These are phyloP conservation scores for Sigmodon hispidus DNA, from an alignment of 2,113 vertebrate species.

Conservation along the genomic window DNA sequence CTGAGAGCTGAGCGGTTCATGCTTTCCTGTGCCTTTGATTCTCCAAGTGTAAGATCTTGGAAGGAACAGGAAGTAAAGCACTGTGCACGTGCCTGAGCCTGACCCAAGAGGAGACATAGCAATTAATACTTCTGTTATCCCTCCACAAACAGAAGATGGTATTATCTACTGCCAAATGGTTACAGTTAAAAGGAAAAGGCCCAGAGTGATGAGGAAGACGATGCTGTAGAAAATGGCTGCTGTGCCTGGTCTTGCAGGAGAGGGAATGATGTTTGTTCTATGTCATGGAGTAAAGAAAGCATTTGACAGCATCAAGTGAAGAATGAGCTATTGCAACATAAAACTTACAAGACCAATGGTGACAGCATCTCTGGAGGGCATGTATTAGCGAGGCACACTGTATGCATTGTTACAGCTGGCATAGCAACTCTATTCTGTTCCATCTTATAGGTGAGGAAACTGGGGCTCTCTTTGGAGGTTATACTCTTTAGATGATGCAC, in stretches of 20 bases:
- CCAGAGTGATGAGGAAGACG: not conserved
- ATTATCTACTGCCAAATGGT: not conserved
- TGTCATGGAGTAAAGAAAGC: not conserved
- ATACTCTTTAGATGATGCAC: not conserved
- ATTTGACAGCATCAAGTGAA: not conserved
- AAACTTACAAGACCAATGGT: not conserved
- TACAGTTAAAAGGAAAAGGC: not conserved
- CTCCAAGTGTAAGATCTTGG: not conserved
- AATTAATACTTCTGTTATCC: not conserved
- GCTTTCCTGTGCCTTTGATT: not conserved
- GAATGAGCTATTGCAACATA: fast-evolving
- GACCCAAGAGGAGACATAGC: not conserved
- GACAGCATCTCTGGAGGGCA: not conserved
- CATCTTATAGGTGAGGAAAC: not conserved
- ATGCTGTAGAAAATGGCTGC: not conserved
- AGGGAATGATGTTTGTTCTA: too few species aligned
- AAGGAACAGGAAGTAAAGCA: not conserved
- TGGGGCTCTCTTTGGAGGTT: not conserved
- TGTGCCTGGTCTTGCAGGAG: not conserved
- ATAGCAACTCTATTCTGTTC: not conserved
- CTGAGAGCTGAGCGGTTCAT: not conserved
- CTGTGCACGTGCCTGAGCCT: not conserved
- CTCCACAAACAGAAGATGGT: not conserved
- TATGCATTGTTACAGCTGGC: not conserved
- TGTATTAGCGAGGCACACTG: fast-evolving